Base-by-base conservation (phyloP, 2,113 vertebrate genomes). In the Caretta caretta region DNA sequence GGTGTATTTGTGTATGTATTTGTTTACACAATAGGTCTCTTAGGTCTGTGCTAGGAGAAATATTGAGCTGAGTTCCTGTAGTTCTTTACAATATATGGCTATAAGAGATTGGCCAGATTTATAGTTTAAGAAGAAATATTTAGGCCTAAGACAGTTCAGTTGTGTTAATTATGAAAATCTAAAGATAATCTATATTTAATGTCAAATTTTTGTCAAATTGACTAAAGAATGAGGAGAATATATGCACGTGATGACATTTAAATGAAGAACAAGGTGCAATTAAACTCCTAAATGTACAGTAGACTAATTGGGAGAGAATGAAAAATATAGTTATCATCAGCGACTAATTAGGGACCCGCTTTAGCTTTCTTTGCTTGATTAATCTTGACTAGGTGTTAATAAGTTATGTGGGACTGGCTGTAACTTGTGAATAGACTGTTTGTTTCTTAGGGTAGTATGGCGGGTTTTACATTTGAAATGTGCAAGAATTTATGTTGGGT, bases 261-360 rank as follows among this genome's bases (percentile, higher is more conserved):
- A 98, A 97, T 98, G 98, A 98, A 98, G 98, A 98, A 97, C 97
- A 98, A 98, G 98, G 98, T 98, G 98, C 98, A 98, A 98, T 98
- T 98, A 98, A 98, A 97, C 98, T 98, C 98, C 94, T 65, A 98
- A 98, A 98, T 75, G 97, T 98, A 98, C 97, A 97, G 98, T 94
- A 97, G 98, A 98, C 98, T 98, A 98, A 98, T 98, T 98, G 98
- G 95, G 98, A 98, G 97, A 97, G 97, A 97, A 98, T 98, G 98
- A 98, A 98, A 98, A 98, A 98, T 98, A 98, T 83, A 98, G 98
- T 98, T 98, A 98, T 98, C 98, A 98, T 97, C 96, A 93, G 97
- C 98, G 93, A 98, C 98, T 98, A 98, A 98, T 98, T 98, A 98
- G 98, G 97, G 97, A 96, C 97, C 97, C 95, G 96, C 98, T 98